A percentile compares a stretch with the other conserved stretches of the same genome.
Evolutionary conservation across 2,888 invertebrate species (phyloP).

Genomic region (Phragmatobia fuliginosa): DNA sequence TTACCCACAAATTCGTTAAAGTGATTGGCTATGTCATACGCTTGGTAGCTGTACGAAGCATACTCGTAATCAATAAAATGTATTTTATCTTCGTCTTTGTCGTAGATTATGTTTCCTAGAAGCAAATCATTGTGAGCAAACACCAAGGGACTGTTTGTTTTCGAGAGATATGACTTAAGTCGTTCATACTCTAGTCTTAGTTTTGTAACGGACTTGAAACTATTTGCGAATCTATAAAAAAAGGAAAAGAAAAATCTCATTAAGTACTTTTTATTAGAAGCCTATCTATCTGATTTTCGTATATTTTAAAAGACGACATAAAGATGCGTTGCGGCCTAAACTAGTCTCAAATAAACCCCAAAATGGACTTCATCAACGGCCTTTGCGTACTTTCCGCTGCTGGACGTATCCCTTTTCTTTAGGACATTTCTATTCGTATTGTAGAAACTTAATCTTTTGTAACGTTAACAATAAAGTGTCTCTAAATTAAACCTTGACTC

Average conservation of each 20-base stretch:
- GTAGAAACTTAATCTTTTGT: not conserved
- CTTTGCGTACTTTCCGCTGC: too few species aligned
- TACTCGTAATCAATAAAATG: slow-evolving; percentile 99
- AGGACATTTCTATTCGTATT: not conserved
- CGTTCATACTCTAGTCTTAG: slow-evolving; percentile 90
- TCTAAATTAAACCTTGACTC: not conserved
- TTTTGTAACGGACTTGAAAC: slow-evolving; percentile 88
- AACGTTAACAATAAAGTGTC: not conserved
- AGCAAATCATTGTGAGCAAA: slow-evolving; percentile 99
- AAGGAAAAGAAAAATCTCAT: slow-evolving; percentile 38
- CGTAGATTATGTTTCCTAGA: slow-evolving; percentile 96
- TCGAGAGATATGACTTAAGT: slow-evolving; percentile 88
- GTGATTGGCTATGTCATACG: slow-evolving; percentile 98
- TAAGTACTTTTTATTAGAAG: not conserved
- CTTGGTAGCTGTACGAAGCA: slow-evolving; percentile 96
- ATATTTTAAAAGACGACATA: not conserved
- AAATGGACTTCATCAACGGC: too few species aligned
- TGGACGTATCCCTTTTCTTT: too few species aligned
- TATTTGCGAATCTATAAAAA: slow-evolving; percentile 88
- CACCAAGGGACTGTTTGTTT: slow-evolving; percentile 92
- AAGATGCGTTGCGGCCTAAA: too few species aligned
- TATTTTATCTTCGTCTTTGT: slow-evolving; percentile 89
- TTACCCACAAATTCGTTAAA: slow-evolving; percentile 98
- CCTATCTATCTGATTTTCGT: too few species aligned
- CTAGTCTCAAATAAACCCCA: too few species aligned